Percentiles rank a stretch among this genome's conserved stretches.
Conservation (phyloP, 2,888 invertebrate species). For the Byasa hedistus region DNA sequence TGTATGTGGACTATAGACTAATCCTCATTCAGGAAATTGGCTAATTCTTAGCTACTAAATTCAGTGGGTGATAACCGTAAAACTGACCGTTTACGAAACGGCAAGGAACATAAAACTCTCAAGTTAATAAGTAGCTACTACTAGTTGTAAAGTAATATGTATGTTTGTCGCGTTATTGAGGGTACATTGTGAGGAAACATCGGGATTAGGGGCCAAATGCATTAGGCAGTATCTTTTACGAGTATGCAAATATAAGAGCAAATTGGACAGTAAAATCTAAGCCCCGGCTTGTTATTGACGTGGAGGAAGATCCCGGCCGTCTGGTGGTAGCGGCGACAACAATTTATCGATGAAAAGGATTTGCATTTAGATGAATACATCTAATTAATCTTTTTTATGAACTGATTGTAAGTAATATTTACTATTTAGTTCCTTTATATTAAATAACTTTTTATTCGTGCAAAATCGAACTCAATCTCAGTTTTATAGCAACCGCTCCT, state of each 20-base stretch:
- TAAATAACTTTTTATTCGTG: no score
- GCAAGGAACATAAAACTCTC: no score
- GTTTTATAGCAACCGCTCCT: no score
- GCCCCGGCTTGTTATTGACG: slow-evolving; percentile 56
- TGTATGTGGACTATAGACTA: no score
- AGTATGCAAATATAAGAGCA: slow-evolving; percentile 72
- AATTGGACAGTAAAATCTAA: slow-evolving; percentile 68
- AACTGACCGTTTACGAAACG: no score
- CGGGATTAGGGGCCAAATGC: slow-evolving; percentile 69
- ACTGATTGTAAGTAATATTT: no score
- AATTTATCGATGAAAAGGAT: slow-evolving; percentile 5
- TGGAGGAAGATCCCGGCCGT: slow-evolving; percentile 49
- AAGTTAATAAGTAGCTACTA: no score
- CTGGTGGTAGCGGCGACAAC: slow-evolving; percentile 33
- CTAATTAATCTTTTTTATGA: slow-evolving; percentile 2
- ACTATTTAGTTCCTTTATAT: no score
- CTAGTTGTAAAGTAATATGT: not conserved
- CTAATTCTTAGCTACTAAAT: no score
- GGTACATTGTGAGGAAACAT: slow-evolving; percentile 12
- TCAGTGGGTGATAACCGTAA: no score
- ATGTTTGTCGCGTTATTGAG: slow-evolving; percentile 11
- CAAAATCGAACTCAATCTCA: no score
- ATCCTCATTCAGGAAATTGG: no score
- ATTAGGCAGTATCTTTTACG: slow-evolving; percentile 75
- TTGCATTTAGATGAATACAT: slow-evolving; percentile 13